Evolutionary conservation across 2,888 invertebrate species (phyloP), one percentile per base, ranked within the genome.

Genomic region (Eristalinus aeneus): DNA sequence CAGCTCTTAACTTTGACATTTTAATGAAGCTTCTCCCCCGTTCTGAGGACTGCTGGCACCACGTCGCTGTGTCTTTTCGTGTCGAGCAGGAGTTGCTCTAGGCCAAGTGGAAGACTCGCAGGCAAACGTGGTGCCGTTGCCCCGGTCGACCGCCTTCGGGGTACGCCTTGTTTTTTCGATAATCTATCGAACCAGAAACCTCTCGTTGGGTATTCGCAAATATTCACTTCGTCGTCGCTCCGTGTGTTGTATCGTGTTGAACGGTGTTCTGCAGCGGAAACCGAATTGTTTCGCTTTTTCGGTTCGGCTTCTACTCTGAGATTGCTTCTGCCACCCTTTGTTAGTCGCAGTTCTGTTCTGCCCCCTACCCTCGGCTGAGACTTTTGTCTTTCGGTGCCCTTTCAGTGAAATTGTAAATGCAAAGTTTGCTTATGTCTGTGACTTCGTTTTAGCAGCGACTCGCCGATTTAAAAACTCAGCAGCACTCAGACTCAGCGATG

Each of bases 401-500:
- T 23, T 20, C 12, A 58, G 63, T 68, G 64, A 64, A 71, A 72
- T 54, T 84, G 69, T 65, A 75, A 71, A 74, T 69, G 54, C 53
- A 79, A 79, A 79, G 34, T 79, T 84, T 27, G 74, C 74, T 74
- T 79, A 75, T 56, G 34, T 79, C 58, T 46, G 61, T 85, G 63
- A 58, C 22, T 73, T 80, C 23, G 22, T 63, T 81, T 10, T 80
- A 68, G 69, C 82, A 69, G 73, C 58, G 46, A 65, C 67, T 78
- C 27, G 22, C 32, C 10, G 56, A 67, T 23, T 67, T 86, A 56
- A 82, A 65, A 82, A 82, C 56, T 53, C 39, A 82, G 46, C 39
- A 78, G 60, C 68, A 83, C 76, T 73, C 65, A n/a, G 23, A 71
- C 67, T 60, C 56, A 80, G 88, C 82, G 88, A 92, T 92, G 92